phyloP scores from a whole-genome alignment of 2,888 invertebrate species.

The Trichogramma dendrolimi region DNA sequence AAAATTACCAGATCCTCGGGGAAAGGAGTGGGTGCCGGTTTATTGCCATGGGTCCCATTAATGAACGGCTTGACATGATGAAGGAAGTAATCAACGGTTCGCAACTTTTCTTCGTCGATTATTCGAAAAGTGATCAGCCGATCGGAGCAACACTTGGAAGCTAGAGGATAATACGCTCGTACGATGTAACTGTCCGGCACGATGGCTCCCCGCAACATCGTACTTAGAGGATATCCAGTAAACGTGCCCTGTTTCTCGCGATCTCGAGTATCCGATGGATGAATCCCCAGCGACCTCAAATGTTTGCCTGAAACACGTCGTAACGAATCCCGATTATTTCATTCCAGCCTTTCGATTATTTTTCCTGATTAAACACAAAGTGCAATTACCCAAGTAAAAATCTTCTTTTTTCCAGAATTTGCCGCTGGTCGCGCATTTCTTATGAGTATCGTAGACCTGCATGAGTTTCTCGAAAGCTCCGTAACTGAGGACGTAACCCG shows the following conservation, averaged over 20 bases:
- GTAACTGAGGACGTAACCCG: slow-evolving; percentile 58
- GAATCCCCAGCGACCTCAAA: slow-evolving; percentile 53
- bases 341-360: no score
- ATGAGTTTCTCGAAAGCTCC: slow-evolving; percentile 51
- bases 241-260: slow-evolving; percentile 53
- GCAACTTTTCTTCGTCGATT: slow-evolving; percentile 55
- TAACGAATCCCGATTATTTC: background rate
- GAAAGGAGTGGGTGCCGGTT: slow-evolving; percentile 43
- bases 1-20: slow-evolving; percentile 50
- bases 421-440: slow-evolving; percentile 52
- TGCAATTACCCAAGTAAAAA: slow-evolving; percentile 55
- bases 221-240: slow-evolving; percentile 52
- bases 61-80: slow-evolving; percentile 54
- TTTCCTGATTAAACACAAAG: background rate
- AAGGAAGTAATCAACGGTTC: slow-evolving; percentile 56
- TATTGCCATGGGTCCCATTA: slow-evolving; percentile 51
- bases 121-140: slow-evolving; percentile 55
- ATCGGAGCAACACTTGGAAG: slow-evolving; percentile 55
- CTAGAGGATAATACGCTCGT: slow-evolving; percentile 53
- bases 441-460: slow-evolving; percentile 48
- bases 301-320: slow-evolving; percentile 52
- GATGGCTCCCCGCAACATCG: slow-evolving; percentile 45
- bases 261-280: slow-evolving; percentile 57
- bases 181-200: slow-evolving; percentile 53
- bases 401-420: slow-evolving; percentile 59